phyloP scores from a whole-genome alignment of 2,113 vertebrate genomes.

The Terrapene triunguis region DNA sequence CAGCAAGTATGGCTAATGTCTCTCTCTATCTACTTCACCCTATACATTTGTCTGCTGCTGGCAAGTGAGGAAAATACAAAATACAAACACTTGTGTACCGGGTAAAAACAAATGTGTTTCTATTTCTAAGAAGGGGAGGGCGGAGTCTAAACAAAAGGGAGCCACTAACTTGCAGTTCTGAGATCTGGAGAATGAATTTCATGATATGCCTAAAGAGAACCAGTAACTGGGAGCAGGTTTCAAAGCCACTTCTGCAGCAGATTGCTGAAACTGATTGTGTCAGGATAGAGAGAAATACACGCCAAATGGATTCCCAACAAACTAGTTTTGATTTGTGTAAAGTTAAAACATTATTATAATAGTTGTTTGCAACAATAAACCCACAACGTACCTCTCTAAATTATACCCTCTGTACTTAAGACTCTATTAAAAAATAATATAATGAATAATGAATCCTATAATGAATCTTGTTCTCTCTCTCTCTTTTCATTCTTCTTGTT shows the following conservation, averaged over 20 bases:
- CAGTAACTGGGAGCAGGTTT: neutral
- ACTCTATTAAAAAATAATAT: neutral
- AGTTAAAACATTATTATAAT: neutral
- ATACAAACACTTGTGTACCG: neutral
- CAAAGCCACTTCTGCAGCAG: neutral
- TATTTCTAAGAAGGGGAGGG: neutral
- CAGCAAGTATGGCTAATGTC: neutral
- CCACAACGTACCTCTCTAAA: neutral
- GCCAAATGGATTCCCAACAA: neutral
- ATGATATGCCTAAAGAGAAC: neutral
- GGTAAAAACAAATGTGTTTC: neutral
- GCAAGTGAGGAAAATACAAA: neutral
- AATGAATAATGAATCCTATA: neutral
- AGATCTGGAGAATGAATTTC: neutral
- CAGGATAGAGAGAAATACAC: neutral
- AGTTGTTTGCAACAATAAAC: neutral
- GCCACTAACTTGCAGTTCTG: neutral
- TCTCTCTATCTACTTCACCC: neutral
- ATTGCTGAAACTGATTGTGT: neutral
- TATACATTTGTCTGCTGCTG: neutral
- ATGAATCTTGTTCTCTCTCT: slow-evolving; percentile 12
- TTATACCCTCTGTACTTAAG: neutral
- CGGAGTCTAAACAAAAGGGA: neutral
- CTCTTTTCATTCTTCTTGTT: neutral
- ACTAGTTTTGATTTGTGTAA: neutral